Evolutionary conservation across 2,113 vertebrate species (phyloP).

Genomic region (Eretmochelys imbricata): DNA sequence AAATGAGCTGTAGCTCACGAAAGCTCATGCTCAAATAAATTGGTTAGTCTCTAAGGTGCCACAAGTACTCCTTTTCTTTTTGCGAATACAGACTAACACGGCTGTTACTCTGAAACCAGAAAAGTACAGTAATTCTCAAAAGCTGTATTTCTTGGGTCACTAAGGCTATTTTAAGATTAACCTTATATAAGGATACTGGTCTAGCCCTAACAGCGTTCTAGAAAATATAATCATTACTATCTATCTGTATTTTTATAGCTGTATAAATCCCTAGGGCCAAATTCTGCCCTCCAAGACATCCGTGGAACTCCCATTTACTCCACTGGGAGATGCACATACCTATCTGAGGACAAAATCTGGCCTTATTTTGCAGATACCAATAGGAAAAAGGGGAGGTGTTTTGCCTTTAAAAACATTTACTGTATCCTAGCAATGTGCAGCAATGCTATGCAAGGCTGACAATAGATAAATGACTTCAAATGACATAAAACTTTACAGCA

Average conservation of each 20-base stretch:
- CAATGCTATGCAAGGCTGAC: conserved; percentile 32
- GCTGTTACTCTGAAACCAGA: too few species aligned
- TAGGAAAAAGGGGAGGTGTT: conserved; percentile 65
- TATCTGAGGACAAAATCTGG: conserved; percentile 59
- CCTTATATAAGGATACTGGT: neutral
- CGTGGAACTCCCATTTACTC: conserved; percentile 9
- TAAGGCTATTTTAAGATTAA: conserved; percentile 25
- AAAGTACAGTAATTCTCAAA: neutral
- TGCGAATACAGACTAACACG: too few species aligned
- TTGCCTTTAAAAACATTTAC: conserved; percentile 67
- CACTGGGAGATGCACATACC: neutral
- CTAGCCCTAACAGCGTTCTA: neutral
- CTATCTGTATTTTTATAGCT: conserved; percentile 44
- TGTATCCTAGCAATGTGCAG: conserved; percentile 66
- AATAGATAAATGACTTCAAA: conserved; percentile 31
- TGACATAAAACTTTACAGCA: conserved; percentile 18
- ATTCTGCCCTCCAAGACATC: conserved; percentile 16
- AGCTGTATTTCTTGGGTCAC: neutral
- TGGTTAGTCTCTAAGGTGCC: too few species aligned
- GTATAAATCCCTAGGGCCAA: conserved; percentile 44
- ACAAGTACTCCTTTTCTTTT: too few species aligned
- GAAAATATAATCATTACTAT: conserved; percentile 13
- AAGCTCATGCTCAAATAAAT: too few species aligned
- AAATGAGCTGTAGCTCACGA: too few species aligned
- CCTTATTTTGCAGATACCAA: conserved; percentile 56